Evolutionary conservation across 2,113 vertebrate genomes (phyloP).

Genomic region (Grammomys surdaster): DNA sequence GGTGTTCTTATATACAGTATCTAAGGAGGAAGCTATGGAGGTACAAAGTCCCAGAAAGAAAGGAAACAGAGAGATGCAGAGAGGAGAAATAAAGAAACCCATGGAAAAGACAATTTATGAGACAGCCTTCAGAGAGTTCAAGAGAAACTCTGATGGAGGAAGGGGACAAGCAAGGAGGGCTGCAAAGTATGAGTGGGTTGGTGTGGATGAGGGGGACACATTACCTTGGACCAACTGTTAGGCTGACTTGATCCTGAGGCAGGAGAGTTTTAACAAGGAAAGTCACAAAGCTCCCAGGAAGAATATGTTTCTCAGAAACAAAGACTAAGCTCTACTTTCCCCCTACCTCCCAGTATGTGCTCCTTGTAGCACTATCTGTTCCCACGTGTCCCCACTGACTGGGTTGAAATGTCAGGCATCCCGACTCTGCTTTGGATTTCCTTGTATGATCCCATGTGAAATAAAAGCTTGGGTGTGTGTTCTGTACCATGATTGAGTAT

Average conservation of each 20-base stretch:
- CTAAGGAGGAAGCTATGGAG: not conserved
- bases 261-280: not conserved
- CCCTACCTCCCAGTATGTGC: not conserved
- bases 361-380: not conserved
- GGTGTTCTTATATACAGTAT: not conserved
- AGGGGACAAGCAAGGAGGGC: not conserved
- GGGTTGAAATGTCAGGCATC: not conserved
- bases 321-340: not conserved
- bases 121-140: not conserved
- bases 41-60: not conserved
- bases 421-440: not conserved
- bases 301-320: not conserved
- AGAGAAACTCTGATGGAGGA: not conserved
- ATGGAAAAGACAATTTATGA: not conserved
- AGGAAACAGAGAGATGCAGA: not conserved
- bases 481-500: not conserved
- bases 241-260: not conserved
- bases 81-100: not conserved
- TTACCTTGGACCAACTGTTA: not conserved
- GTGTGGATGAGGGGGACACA: not conserved
- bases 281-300: not conserved
- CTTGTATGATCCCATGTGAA: not conserved
- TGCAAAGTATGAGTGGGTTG: not conserved
- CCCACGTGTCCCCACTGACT: not conserved
- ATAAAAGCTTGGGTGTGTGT: not conserved